These are phyloP conservation scores for Cotesia typhae DNA, from an alignment of 1,140 invertebrate genomes.

Conservation along the genomic window DNA sequence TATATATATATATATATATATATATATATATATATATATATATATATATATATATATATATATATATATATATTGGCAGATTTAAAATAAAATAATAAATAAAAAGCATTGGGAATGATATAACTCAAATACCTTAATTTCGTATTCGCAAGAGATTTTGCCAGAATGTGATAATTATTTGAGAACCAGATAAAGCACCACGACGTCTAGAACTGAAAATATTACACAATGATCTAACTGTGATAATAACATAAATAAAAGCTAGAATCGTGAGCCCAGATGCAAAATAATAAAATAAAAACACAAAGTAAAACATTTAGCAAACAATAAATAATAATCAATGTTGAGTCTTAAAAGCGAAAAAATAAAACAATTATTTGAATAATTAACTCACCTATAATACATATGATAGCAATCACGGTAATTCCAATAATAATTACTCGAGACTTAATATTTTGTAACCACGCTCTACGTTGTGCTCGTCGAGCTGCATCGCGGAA, in stretches of 20 bases:
- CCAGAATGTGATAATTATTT: conserved; percentile 47
- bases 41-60: too few relatives aligned
- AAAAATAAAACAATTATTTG: background rate
- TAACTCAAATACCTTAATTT: conserved; percentile 44
- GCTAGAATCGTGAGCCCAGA: background rate
- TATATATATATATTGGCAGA: conserved; percentile 22
- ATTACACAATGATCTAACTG: conserved; percentile 38
- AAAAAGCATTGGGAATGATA: conserved; percentile 18
- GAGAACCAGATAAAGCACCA: conserved; percentile 61
- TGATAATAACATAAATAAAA: conserved; percentile 19
- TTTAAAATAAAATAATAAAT: background rate
- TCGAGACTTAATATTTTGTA: conserved; percentile 64
- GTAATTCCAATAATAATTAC: conserved; percentile 54
- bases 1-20: too few relatives aligned
- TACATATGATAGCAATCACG: conserved; percentile 53
- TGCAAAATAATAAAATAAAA: background rate
- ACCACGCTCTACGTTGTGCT: conserved; percentile 65
- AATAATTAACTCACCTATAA: conserved; percentile 37
- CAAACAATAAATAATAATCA: background rate
- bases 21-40: too few relatives aligned
- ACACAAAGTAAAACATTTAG: background rate
- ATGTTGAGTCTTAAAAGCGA: background rate
- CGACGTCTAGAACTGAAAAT: conserved; percentile 61
- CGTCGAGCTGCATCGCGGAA: conserved; percentile 65
- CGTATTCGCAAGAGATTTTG: conserved; percentile 38